phyloP scores from a whole-genome alignment of 2,888 invertebrate genomes.

The Acanthopleura granulata region DNA sequence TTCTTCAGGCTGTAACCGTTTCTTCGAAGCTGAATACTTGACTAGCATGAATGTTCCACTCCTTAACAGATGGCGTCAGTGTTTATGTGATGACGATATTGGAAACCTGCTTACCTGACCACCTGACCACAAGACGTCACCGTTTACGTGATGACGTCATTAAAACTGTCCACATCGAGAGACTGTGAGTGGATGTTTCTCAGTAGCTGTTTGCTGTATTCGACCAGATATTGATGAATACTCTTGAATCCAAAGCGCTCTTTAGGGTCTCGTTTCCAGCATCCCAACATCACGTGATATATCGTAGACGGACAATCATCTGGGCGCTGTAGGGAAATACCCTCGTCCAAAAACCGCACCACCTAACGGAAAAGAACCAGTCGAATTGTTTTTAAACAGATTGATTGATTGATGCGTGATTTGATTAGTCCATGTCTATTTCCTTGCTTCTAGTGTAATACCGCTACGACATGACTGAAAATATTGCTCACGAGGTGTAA shows the following conservation, averaged over 20 bases:
- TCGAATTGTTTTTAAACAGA: not conserved
- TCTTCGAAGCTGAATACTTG: too few relatives aligned
- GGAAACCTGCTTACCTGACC: too few relatives aligned
- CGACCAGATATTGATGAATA: slow-evolving; percentile 58
- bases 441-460: too few relatives aligned
- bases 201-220: slow-evolving; percentile 50
- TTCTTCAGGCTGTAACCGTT: too few relatives aligned
- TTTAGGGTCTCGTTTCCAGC: slow-evolving; percentile 79
- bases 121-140: too few relatives aligned
- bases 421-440: too few relatives aligned
- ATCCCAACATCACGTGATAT: slow-evolving; percentile 68
- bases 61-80: too few relatives aligned
- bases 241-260: slow-evolving; percentile 79
- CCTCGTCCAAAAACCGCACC: slow-evolving; percentile 78
- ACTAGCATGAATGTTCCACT: too few relatives aligned
- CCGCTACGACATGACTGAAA: too few relatives aligned
- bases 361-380: slow-evolving; percentile 45
- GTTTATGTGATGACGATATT: slow-evolving; percentile 10
- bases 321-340: slow-evolving; percentile 84
- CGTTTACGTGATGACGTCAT: slow-evolving; percentile 13
- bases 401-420: not conserved
- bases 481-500: too few relatives aligned
- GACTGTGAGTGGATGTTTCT: slow-evolving; percentile 35
- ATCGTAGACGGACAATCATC: slow-evolving; percentile 71
- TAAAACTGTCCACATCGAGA: slow-evolving; percentile 34